Base-by-base conservation (phyloP, 1,140 invertebrate species). In the Mactra quadrangularis region DNA sequence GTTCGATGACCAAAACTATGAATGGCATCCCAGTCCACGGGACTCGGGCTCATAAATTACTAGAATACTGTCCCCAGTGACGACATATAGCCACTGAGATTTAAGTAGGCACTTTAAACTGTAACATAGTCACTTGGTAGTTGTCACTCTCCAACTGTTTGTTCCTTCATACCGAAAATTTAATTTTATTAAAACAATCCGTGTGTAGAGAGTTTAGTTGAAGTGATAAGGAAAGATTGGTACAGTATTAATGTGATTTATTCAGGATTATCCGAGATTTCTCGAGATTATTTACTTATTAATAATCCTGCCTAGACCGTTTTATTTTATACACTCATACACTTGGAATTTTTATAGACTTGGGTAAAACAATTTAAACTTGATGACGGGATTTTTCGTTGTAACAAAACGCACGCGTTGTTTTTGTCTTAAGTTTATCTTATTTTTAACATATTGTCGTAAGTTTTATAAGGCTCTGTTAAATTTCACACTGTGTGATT, bases 101-200 rank as follows among this genome's bases (percentile, higher is more conserved):
- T 41, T 6, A 41, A 41, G 6, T 7, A 41, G 6, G n/a, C 64
- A 29, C 19, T 64, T 19, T 64, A 15, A n/a, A 64, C 64, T 4
- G 38, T 29, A 50, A 47, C 27, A 15, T 68, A 22, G n/a, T 74
- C 9, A 45, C 53, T 47, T 59, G 3, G 29, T 27, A 50, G n/a
- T 50, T 29, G 59, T 25, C 13, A 57, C 47, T 75, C 4, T 76
- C 59, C 64, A 68, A 38, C 31, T 71, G 50, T 78, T 68, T 78
- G 52, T 45, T 53, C 66, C 57, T 45, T 47, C 52, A 22, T 70
- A 60, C 35, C 19, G 22, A 52, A 81, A 81, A 81, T 70, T 81
- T 81, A 81, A 81, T 81, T 71, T 71, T 66, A 33, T 81, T 81
- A 81, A 81, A 81, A 81, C 77, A 81, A 81, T 81, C 66, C 77